A percentile compares a stretch with the other conserved stretches of the same genome.
Conservation (phyloP, 2,888 invertebrate genomes). For the Calameuta filiformis region DNA sequence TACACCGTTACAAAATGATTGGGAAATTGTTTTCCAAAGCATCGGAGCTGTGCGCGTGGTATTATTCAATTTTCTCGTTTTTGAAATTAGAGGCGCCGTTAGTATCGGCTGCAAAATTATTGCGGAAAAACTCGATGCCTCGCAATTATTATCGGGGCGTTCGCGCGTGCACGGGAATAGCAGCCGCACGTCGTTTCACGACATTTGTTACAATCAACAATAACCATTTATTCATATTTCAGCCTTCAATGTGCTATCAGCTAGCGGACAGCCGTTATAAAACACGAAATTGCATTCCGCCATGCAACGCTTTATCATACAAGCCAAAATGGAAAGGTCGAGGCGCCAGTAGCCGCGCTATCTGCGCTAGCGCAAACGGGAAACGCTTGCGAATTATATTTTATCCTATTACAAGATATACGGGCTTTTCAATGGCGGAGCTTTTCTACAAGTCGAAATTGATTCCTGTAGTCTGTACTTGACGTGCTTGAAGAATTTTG, state of each 20-base stretch:
- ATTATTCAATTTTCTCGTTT: background rate
- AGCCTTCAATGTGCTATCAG: constrained; percentile 34
- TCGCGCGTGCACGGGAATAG: background rate
- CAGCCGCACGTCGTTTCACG: background rate
- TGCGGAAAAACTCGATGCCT: background rate
- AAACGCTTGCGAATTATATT: background rate
- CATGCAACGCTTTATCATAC: constrained; percentile 36
- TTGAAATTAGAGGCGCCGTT: background rate
- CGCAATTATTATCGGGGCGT: background rate
- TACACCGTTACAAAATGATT: no score
- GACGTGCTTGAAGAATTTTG: background rate
- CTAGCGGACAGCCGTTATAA: constrained; percentile 28
- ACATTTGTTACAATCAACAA: constrained; percentile 34
- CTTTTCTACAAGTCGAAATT: background rate
- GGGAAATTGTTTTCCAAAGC: no score
- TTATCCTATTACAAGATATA: background rate
- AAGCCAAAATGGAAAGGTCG: background rate
- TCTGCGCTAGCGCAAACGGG: background rate
- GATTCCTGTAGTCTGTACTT: background rate
- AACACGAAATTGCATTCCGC: constrained; percentile 37
- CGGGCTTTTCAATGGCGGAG: background rate
- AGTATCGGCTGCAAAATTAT: background rate
- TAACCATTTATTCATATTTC: constrained; percentile 36
- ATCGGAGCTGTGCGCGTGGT: no score
- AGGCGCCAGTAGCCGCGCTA: background rate